A percentile compares a stretch with the other conserved stretches of the same genome.
Conservation (phyloP, 2,888 invertebrate species). For the Geotrupes spiniger region DNA sequence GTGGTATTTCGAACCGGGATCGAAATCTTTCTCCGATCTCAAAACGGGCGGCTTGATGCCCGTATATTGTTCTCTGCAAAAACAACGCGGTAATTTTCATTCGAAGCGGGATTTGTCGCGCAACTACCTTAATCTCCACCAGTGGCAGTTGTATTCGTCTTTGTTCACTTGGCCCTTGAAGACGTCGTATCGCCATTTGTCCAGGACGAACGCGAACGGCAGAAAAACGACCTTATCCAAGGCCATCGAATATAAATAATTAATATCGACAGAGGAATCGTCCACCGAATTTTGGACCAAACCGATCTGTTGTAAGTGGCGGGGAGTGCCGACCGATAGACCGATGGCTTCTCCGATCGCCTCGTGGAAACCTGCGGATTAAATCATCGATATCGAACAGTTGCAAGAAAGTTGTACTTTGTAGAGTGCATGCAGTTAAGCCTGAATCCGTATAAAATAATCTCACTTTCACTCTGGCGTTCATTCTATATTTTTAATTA, state of each 20-base stretch:
- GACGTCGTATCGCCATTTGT: constrained; percentile 83
- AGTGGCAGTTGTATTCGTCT: constrained; percentile 82
- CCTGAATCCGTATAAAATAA: not conserved
- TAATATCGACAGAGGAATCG: constrained; percentile 79
- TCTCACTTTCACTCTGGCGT: not conserved
- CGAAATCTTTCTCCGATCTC: constrained; percentile 85
- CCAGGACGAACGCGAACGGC: constrained; percentile 80
- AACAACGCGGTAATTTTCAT: not conserved
- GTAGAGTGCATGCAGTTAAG: not conserved
- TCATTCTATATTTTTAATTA: not conserved
- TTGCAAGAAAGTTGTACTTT: not conserved
- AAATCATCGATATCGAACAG: not conserved
- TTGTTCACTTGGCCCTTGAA: constrained; percentile 72
- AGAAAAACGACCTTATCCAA: constrained; percentile 82
- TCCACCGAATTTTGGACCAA: constrained; percentile 78
- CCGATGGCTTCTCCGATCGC: constrained; percentile 88
- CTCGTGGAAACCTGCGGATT: constrained; percentile 80
- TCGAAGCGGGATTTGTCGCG: not conserved
- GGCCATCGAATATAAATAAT: constrained; percentile 79
- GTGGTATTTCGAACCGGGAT: constrained; percentile 91
- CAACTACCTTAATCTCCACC: constrained; percentile 75
- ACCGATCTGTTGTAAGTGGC: constrained; percentile 80
- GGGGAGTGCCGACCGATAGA: constrained; percentile 79
- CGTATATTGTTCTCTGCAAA: constrained; percentile 72
- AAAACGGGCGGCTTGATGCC: constrained; percentile 84